Evolutionary conservation across 2,113 vertebrate species (phyloP), one percentile per base, ranked within the genome.

Genomic region (Struthidea cinerea): DNA sequence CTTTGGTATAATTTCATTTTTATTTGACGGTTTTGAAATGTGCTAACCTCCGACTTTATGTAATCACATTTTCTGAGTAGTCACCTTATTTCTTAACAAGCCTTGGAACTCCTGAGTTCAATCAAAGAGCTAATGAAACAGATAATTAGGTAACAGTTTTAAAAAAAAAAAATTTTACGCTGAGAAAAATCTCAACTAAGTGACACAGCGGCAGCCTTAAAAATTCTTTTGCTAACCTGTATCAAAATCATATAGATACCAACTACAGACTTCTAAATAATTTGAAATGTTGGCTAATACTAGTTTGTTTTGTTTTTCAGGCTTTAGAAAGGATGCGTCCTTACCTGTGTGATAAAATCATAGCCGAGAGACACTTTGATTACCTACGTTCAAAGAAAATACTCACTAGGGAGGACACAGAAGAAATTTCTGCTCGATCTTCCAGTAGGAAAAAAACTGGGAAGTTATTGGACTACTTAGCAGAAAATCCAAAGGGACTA

Each of bases 281-380:
- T 52, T 30, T 4, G 60, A 56, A 74, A 33, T 18, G 12, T 70
- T 68, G 41, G 14, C 75, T 95, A 57, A 95, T 70, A 9, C 16
- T 17, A 15, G 15, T 87, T 84, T 94, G 88, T 37, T 97, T 64
- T 93, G 60, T 91, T 64, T 97, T 96, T 55, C 77, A 98, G 98
- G 98, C 97, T 52, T 94, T 98, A 84, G 98, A 98, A 96, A 97
- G 98, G 76, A 96, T 99, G 87, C 98, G 99, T 49, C 99, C 98
- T 33, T 99, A 99, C 95, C 97, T 99, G 61, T 99, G 99, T 80
- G 98, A 99, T 56, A 99, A 99, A 97, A 99, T 99, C 95, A 98
- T 99, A 87, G 99, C 99, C 0, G 99, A 99, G 70, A 98, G 99
- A 84, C 99, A 99, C 93, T 99, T 99, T 56, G 99, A 99, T 97